These are phyloP conservation scores for Arrhamphus sclerolepis DNA, from an alignment of 2,797 vertebrate genomes.

Conservation along the genomic window DNA sequence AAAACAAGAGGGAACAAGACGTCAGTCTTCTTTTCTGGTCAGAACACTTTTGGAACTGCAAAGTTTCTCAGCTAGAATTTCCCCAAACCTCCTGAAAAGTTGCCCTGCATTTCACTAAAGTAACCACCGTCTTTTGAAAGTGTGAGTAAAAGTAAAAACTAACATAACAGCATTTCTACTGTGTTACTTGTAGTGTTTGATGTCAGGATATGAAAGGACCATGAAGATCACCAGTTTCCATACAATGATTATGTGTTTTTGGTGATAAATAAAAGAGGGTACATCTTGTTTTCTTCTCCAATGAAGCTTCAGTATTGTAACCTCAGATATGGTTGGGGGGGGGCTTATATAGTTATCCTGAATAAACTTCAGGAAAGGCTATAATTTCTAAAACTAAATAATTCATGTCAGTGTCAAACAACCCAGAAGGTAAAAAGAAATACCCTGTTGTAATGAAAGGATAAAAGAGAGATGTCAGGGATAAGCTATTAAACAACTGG, in stretches of 20 bases:
- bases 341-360: slow-evolving; percentile 8
- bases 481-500: slow-evolving; percentile 6
- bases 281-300: slow-evolving; percentile 1
- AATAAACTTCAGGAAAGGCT: not conserved
- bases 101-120: no score
- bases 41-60: no score
- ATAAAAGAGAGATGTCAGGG: slow-evolving; percentile 4
- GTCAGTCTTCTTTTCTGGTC: no score
- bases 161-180: no score
- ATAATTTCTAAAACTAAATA: slow-evolving; percentile 16
- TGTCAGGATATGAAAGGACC: slow-evolving; percentile 14
- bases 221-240: not conserved
- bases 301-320: not conserved
- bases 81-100: no score
- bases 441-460: slow-evolving; percentile 2
- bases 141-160: no score
- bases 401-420: slow-evolving; percentile 8
- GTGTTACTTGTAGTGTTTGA: not conserved
- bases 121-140: no score
- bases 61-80: no score
- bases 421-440: not conserved
- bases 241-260: not conserved
- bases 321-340: slow-evolving; percentile 8
- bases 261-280: slow-evolving; percentile 4
- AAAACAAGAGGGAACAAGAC: no score